Conservation (phyloP, 2,113 vertebrate genomes). For the Plecotus auritus region DNA sequence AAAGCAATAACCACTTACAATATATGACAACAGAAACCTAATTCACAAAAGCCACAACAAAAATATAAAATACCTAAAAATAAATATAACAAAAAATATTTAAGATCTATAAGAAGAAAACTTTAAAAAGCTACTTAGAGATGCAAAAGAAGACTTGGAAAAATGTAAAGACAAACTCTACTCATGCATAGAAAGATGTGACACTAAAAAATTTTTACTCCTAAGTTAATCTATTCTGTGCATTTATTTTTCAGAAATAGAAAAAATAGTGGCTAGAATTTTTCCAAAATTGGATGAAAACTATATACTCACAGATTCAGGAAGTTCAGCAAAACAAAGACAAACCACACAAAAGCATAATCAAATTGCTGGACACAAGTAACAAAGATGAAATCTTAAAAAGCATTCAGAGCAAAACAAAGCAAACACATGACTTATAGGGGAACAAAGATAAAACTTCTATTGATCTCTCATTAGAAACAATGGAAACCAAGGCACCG, state of each 20-base stretch:
- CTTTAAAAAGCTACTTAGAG: not conserved
- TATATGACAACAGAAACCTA: not conserved
- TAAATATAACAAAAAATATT: conserved; percentile 31
- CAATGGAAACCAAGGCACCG: not conserved
- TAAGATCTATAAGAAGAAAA: conserved; percentile 30
- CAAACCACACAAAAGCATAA: conserved; percentile 9
- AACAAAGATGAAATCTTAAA: conserved; percentile 12
- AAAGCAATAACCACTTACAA: not conserved
- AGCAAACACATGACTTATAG: not conserved
- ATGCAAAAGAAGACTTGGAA: not conserved
- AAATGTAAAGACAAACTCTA: not conserved
- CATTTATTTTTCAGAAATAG: conserved; percentile 13
- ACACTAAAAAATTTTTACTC: not conserved
- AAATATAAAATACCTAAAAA: not conserved
- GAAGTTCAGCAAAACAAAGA: conserved; percentile 12
- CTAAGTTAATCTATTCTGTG: not conserved
- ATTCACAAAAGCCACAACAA: not conserved
- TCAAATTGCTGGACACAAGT: not conserved
- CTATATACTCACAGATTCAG: not conserved
- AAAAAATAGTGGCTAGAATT: not conserved
- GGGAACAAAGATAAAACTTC: not conserved
- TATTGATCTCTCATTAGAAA: not conserved
- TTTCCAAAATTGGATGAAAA: conserved; percentile 21
- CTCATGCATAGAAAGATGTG: not conserved
- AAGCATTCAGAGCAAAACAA: not conserved